These are phyloP conservation scores for Marisa cornuarietis DNA, from an alignment of 1,140 invertebrate species.

Conservation along the genomic window DNA sequence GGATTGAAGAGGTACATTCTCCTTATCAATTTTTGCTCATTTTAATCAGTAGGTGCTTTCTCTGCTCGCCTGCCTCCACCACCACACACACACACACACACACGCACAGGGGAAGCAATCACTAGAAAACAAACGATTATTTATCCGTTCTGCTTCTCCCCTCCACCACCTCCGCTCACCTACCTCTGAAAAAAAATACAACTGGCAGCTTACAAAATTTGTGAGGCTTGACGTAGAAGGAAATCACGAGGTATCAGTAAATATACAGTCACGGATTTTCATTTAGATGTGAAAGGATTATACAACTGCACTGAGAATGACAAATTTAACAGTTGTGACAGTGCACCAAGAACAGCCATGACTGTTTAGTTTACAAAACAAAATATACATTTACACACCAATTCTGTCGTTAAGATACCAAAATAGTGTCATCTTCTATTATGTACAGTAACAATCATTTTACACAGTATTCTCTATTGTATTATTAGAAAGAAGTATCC, in stretches of 20 bases:
- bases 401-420: too few species aligned
- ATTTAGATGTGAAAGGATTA: neutral
- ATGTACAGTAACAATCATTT: too few species aligned
- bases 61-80: neutral
- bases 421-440: too few species aligned
- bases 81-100: too few species aligned
- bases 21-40: neutral
- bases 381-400: too few species aligned
- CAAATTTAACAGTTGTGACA: neutral
- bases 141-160: neutral
- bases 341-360: neutral
- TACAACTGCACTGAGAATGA: neutral
- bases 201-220: neutral
- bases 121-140: too few species aligned
- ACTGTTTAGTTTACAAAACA: neutral
- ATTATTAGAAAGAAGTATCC: too few species aligned
- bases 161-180: neutral
- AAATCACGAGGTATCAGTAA: too few species aligned
- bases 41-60: neutral
- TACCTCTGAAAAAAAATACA: neutral
- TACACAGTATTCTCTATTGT: too few species aligned
- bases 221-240: too few species aligned
- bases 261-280: too few species aligned
- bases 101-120: too few species aligned
- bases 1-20: neutral